Evolutionary conservation across 2,113 vertebrate species (phyloP).

Genomic region (Dromiciops gliroides): DNA sequence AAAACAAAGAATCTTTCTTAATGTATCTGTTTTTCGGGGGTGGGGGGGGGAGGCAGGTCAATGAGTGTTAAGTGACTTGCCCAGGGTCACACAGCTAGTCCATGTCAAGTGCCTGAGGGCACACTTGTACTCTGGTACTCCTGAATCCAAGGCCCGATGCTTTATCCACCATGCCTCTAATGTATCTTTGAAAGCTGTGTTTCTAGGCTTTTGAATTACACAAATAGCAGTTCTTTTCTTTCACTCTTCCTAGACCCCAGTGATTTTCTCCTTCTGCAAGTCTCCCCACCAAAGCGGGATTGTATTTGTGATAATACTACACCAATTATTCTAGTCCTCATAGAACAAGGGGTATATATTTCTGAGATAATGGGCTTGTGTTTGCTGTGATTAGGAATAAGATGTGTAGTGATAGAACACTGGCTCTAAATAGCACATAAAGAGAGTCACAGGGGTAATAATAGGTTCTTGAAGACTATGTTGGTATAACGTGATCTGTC

Average conservation of each 20-base stretch:
- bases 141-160: too few species aligned
- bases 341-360: not conserved
- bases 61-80: too few species aligned
- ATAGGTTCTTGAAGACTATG: not conserved
- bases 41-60: too few species aligned
- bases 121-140: too few species aligned
- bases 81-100: too few species aligned
- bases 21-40: too few species aligned
- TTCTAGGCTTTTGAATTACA: not conserved
- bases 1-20: not conserved
- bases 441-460: not conserved
- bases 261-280: not conserved
- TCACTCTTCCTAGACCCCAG: not conserved
- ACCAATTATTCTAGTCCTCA: not conserved
- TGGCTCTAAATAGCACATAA: not conserved
- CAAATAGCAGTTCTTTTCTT: not conserved
- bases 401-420: not conserved
- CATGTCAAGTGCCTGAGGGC: too few species aligned
- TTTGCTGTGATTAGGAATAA: not conserved
- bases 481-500: not conserved
- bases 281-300: not conserved
- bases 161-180: not conserved
- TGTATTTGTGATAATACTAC: not conserved
- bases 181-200: not conserved
- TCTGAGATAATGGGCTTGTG: not conserved